These are phyloP conservation scores for Microcebus murinus DNA, from an alignment of 2,113 vertebrate species.

Conservation along the genomic window DNA sequence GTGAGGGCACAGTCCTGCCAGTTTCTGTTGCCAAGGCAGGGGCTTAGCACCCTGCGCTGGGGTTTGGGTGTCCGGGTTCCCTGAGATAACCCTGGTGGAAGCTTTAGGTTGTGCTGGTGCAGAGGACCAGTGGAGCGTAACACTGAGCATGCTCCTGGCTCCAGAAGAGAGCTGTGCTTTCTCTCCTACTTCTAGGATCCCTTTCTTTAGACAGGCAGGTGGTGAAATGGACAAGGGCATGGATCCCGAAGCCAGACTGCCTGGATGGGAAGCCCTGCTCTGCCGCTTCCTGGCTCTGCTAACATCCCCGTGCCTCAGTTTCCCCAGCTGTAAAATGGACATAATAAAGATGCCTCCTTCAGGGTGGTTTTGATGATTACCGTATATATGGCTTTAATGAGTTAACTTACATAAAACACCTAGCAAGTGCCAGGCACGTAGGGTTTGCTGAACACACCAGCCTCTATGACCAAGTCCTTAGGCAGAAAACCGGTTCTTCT, in stretches of 20 bases:
- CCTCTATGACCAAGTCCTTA: neutral
- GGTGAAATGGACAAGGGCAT: neutral
- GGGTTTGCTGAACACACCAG: neutral
- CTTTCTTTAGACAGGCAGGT: neutral
- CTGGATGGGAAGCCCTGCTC: neutral
- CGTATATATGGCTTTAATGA: neutral
- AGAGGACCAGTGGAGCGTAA: neutral
- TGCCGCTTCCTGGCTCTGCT: neutral
- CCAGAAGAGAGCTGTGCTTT: neutral
- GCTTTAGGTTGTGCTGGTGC: neutral
- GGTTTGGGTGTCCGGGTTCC: neutral
- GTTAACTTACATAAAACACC: neutral
- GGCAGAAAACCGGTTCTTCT: neutral
- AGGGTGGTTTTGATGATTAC: neutral
- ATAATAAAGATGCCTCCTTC: neutral
- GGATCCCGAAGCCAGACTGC: neutral
- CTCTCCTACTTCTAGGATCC: neutral
- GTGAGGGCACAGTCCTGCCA: neutral
- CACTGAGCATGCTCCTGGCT: neutral
- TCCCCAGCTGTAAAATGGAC: neutral
- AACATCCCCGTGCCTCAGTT: neutral
- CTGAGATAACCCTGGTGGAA: neutral
- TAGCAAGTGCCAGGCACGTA: neutral
- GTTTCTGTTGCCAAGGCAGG: neutral
- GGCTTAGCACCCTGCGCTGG: neutral